Conservation (phyloP, 2,888 invertebrate genomes). For the Dascillus cervinus region DNA sequence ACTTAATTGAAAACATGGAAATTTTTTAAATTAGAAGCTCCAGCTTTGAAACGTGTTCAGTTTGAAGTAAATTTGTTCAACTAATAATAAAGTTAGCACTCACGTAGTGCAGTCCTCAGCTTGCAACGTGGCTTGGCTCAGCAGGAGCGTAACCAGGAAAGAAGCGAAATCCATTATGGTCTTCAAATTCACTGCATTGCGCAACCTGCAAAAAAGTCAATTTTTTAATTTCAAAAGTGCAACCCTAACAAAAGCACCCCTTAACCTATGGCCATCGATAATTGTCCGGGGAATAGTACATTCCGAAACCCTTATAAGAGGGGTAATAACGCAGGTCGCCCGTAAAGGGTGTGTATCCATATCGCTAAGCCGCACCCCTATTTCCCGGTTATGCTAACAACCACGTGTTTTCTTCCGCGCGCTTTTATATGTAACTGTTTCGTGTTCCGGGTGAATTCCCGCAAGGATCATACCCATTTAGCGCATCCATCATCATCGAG, state of each 20-base stretch:
- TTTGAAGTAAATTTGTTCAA: too few species aligned
- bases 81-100: slow-evolving; percentile 23
- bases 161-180: slow-evolving; percentile 27
- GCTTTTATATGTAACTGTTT: too few species aligned
- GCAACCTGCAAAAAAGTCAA: slow-evolving; percentile 12
- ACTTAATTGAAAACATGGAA: too few species aligned
- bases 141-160: slow-evolving; percentile 25
- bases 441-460: too few species aligned
- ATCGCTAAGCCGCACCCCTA: slow-evolving; percentile 7
- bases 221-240: too few species aligned
- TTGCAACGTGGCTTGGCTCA: slow-evolving; percentile 22
- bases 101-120: slow-evolving; percentile 35
- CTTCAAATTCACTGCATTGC: slow-evolving; percentile 19
- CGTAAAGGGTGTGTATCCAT: slow-evolving; percentile 13
- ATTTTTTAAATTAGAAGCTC: too few species aligned
- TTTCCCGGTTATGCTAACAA: too few species aligned
- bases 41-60: too few species aligned
- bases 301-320: slow-evolving; percentile 11
- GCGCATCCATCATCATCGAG: too few species aligned
- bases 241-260: slow-evolving; percentile 9
- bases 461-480: too few species aligned
- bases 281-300: slow-evolving; percentile 12
- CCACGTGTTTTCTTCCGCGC: too few species aligned
- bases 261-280: slow-evolving; percentile 15
- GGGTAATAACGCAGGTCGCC: slow-evolving; percentile 14